Evolutionary conservation across 2,113 vertebrate species (phyloP).

Genomic region (Strix uralensis): DNA sequence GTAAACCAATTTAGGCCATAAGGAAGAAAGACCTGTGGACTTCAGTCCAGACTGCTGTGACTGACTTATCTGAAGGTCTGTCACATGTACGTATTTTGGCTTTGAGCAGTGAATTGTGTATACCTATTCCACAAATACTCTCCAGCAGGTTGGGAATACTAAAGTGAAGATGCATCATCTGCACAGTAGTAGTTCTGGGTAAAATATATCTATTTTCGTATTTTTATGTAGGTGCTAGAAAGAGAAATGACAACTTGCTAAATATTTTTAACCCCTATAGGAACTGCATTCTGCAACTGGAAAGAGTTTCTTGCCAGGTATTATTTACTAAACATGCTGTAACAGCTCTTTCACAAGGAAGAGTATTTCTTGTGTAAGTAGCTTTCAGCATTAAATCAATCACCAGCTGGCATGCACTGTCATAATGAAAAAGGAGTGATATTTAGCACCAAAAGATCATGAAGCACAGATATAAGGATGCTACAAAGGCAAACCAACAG

Average conservation of each 20-base stretch:
- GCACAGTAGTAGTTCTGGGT: neutral
- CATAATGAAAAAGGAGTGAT: neutral
- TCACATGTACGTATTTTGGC: rapidly evolving
- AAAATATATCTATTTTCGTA: neutral
- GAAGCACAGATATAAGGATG: neutral
- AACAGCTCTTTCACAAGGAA: neutral
- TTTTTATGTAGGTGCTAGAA: neutral
- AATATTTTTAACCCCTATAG: neutral
- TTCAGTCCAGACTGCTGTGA: neutral
- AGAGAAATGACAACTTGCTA: neutral
- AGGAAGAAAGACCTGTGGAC: neutral
- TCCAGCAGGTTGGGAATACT: neutral
- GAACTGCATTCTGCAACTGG: neutral
- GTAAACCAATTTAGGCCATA: neutral
- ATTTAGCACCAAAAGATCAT: neutral
- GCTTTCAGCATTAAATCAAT: neutral
- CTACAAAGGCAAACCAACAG: neutral
- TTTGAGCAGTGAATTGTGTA: neutral
- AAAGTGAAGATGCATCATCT: neutral
- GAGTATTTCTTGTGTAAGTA: neutral
- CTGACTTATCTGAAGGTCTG: neutral
- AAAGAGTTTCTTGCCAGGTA: neutral
- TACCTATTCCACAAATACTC: neutral
- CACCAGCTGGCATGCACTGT: neutral
- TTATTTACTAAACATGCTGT: neutral